Evolutionary conservation across 2,888 invertebrate species (phyloP).

Genomic region (Sialis lutaria): DNA sequence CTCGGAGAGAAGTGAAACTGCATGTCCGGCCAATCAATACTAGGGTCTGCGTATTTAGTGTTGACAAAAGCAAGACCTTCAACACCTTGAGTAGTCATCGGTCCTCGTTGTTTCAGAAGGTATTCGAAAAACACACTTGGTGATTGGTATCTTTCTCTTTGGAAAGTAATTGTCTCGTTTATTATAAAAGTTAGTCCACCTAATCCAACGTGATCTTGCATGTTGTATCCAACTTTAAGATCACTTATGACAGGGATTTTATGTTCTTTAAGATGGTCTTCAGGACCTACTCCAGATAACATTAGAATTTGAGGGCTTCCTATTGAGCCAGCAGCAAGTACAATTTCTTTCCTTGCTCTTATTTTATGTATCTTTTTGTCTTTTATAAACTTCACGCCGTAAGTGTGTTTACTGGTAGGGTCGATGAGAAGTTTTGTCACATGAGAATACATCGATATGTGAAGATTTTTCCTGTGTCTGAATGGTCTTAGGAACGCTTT

Average conservation of each 20-base stretch:
- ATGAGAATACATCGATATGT: constrained; percentile 62
- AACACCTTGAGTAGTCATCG: constrained; percentile 62
- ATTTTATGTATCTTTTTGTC: constrained; percentile 46
- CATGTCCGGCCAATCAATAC: constrained; percentile 65
- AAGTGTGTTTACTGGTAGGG: constrained; percentile 46
- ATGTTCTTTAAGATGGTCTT: constrained; percentile 51
- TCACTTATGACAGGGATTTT: constrained; percentile 58
- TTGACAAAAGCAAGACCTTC: constrained; percentile 80
- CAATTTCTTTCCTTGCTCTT: constrained; percentile 60
- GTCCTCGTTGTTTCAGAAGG: constrained; percentile 62
- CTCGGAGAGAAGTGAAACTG: constrained; percentile 79
- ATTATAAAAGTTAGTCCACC: constrained; percentile 72
- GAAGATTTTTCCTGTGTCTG: constrained; percentile 56
- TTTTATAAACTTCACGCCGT: constrained; percentile 56
- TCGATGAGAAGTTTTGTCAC: constrained; percentile 56
- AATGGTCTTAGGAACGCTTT: constrained; percentile 76
- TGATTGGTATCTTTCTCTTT: constrained; percentile 58
- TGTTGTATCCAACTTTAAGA: constrained; percentile 62
- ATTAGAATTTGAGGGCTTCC: constrained; percentile 79
- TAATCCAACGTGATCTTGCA: constrained; percentile 78
- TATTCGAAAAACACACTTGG: constrained; percentile 65
- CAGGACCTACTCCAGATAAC: constrained; percentile 77
- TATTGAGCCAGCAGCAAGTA: constrained; percentile 75
- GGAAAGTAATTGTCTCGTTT: constrained; percentile 64
- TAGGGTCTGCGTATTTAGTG: constrained; percentile 65